Conservation (phyloP, 2,113 vertebrate species). For the Carlito syrichta region DNA sequence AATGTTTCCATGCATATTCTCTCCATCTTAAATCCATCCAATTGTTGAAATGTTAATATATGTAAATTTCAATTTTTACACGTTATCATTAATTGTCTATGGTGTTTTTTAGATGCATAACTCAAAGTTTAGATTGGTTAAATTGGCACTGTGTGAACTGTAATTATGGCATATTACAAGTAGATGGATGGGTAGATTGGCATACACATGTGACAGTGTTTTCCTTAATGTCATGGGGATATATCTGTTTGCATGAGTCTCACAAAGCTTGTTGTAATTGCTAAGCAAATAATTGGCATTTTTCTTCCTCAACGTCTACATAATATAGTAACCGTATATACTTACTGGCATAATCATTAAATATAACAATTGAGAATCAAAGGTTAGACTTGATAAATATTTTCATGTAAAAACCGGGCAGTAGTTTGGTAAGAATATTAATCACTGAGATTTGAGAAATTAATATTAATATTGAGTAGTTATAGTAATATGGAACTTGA, state of each 20-base stretch:
- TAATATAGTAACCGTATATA: not conserved
- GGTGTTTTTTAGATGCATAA: not conserved
- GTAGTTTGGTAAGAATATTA: not conserved
- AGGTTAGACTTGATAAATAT: not conserved
- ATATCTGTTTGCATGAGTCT: not conserved
- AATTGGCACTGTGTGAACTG: not conserved
- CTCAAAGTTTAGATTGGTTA: not conserved
- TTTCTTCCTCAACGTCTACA: not conserved
- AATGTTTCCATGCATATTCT: not conserved
- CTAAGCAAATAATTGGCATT: not conserved
- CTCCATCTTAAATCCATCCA: not conserved
- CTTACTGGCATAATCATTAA: not conserved
- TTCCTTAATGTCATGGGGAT: not conserved
- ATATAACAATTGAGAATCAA: not conserved
- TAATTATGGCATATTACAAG: not conserved
- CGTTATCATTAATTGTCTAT: not conserved
- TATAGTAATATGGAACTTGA: not conserved
- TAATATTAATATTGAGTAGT: not conserved
- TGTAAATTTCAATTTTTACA: not conserved
- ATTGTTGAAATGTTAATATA: not conserved
- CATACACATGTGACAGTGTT: not conserved
- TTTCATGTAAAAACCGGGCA: conserved; percentile 8
- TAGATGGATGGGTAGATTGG: not conserved
- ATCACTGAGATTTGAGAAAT: not conserved
- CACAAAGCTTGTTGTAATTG: not conserved